Base-by-base conservation (phyloP, 2,888 invertebrate genomes). In the Crepidodera aurea region DNA sequence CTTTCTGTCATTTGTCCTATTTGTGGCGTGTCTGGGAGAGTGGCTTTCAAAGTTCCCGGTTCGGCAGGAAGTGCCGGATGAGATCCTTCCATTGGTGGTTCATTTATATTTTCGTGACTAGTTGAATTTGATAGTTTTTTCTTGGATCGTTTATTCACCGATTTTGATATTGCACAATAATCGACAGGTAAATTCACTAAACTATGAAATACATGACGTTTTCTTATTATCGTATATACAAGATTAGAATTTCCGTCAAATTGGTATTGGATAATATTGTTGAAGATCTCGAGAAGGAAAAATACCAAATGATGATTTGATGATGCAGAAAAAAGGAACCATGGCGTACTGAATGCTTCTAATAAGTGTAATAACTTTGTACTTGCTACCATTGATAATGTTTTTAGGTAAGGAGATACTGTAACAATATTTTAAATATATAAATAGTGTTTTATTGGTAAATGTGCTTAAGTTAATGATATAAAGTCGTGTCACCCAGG, bases 201-300 rank as follows among this genome's bases (percentile, higher is more conserved):
- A 66, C 93, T 90, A 83, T 99, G 98, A 83, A 99, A 99, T 60
- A 98, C 96, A 79, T 93, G 93, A n/a, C 99, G 87, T 81, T 99
- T 99, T 53, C 98, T 88, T 75, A 99, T 99, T 69, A 99, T 98
- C 0, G 98, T 99, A 83, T 99, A 99, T 22, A 99, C 96, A 73
- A 99, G 86, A 84, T 98, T 98, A 1, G 98, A 94, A 82, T 99
- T 99, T 87, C 96, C 97, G 82, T 98, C 97, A 82, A 98, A 98
- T 82, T 98, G 98, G 78, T 98, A 98, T 84, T 99, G 99, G 72
- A 99, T 99, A 73, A 99, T 98, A 81, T 99, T 99, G 83, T 99
- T 99, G 83, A 99, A 99, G 79, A 98, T 97, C 85, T 99, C 99
- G 53, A 99, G 85, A 50, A 99, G 84, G 83, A 99, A 98, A 84